Evolutionary conservation across 1,140 invertebrate genomes (phyloP).

Genomic region (Pararge aegeria): DNA sequence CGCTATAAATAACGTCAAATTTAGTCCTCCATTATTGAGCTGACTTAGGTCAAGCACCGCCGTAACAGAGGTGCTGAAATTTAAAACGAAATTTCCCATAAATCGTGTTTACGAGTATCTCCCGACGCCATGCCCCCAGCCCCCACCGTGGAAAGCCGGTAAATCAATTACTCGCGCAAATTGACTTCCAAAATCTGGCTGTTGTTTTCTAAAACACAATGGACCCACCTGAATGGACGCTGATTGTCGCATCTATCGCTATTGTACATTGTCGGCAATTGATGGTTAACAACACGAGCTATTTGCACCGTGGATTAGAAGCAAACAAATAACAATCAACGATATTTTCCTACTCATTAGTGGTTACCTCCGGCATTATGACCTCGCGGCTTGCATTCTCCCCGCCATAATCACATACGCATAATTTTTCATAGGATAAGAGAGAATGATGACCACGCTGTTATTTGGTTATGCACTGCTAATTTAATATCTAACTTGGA

Average conservation of each 20-base stretch:
- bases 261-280: conserved; percentile 34
- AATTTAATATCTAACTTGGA: too few relatives aligned
- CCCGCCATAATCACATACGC: too few relatives aligned
- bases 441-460: too few relatives aligned
- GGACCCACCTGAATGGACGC: conserved; percentile 33
- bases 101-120: conserved; percentile 2
- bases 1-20: too few relatives aligned
- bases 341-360: neutral
- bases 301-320: neutral
- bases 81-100: neutral
- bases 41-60: too few relatives aligned
- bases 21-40: too few relatives aligned
- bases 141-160: conserved; percentile 15
- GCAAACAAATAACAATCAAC: conserved; percentile 2
- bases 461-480: too few relatives aligned
- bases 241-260: conserved; percentile 34
- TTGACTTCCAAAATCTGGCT: conserved; percentile 34
- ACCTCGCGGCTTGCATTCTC: too few relatives aligned
- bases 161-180: conserved; percentile 38
- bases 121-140: neutral
- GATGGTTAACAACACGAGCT: conserved; percentile 7
- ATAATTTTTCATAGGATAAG: too few relatives aligned
- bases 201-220: conserved; percentile 43
- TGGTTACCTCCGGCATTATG: too few relatives aligned
- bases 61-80: neutral